Evolutionary conservation across 2,113 vertebrate species (phyloP).

Genomic region (Hemicordylus capensis): DNA sequence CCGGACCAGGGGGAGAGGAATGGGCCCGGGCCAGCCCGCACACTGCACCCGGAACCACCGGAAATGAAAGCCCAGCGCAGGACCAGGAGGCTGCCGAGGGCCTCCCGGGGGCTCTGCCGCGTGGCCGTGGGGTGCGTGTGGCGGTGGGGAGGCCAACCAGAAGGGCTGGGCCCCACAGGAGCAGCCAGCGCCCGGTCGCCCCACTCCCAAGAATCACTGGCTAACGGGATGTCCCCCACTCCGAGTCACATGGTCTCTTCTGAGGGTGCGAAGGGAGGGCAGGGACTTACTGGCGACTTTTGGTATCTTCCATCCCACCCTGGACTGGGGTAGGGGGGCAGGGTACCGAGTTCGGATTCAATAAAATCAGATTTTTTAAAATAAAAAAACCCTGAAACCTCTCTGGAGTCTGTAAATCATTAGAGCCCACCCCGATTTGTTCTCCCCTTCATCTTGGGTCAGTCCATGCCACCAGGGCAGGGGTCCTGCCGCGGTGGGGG

Average conservation of each 20-base stretch:
- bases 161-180: accelerated
- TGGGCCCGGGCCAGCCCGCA: not conserved
- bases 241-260: not conserved
- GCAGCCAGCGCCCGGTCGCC: not conserved
- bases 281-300: too few species aligned
- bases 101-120: accelerated
- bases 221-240: not conserved
- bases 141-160: not conserved
- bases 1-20: not conserved
- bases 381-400: not conserved
- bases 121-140: accelerated
- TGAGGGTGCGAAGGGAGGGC: not conserved
- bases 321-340: too few species aligned
- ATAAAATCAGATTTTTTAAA: not conserved
- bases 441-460: too few species aligned
- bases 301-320: too few species aligned
- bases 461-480: too few species aligned
- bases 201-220: not conserved
- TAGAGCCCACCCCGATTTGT: too few species aligned
- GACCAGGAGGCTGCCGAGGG: accelerated
- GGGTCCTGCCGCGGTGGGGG: too few species aligned
- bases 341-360: not conserved
- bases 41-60: accelerated
- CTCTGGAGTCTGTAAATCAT: too few species aligned
- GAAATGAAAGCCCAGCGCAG: constrained; percentile 15